Evolutionary conservation across 2,888 invertebrate species (phyloP), one percentile per base, ranked within the genome.

Genomic region (Zhuqinia jingwanae): DNA sequence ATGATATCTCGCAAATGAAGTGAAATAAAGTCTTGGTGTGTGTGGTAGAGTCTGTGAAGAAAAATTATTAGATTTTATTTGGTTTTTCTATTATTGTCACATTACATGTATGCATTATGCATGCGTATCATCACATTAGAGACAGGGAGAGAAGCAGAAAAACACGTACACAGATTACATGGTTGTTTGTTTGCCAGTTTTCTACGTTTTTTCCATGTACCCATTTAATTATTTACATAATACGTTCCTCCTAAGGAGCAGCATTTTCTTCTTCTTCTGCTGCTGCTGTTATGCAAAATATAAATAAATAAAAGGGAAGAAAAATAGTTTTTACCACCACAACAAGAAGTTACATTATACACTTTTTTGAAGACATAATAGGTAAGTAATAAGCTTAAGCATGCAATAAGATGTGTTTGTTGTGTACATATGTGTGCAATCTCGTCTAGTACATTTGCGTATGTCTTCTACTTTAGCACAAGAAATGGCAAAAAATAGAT

Each of bases 401-500:
- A 36, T n/a, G 17, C 53, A 73, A 50, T 50, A n/a, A 2, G 50
- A 50, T 22, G 11, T 22, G 25, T 25, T 58, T 58, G 13, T 0
- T 58, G 58, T 53, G 53, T 60, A 42, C 6, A 15, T 65, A 10
- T 63, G 63, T 36, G 63, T 36, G 65, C 42, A 65, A 17, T 42
- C 65, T 42, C 10, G 15, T 70, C n/a, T n/a, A n/a, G 13, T 70
- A 47, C 20, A 13, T 42, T 25, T 65, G 65, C 65, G 42, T 53
- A 53, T 25, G 15, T n/a, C n/a, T n/a, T n/a, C n/a, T n/a, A 27
- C 78, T 20, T 30, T n/a, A n/a, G 30, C 45, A 76, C 20, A 50
- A 30, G 80, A 73, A 81, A 81, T 81, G 81, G 81, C 81, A 81
- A 81, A 70, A 68, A 81, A 27, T 56, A 20, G 65, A 79, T 79